phyloP scores from a whole-genome alignment of 2,797 vertebrate genomes.

The Hippocampus kuda region DNA sequence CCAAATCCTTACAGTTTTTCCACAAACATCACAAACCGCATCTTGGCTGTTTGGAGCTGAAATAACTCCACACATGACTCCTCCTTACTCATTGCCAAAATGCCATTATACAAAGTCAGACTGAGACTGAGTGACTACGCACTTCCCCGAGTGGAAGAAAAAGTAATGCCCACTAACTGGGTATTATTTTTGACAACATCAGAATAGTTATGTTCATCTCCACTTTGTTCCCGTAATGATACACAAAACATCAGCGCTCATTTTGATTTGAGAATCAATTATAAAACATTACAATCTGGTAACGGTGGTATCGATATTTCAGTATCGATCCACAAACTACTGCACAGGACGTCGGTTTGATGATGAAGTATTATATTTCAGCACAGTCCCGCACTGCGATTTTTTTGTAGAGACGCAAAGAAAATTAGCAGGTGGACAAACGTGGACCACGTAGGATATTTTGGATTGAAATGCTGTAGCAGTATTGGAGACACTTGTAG shows the following conservation, averaged over 20 bases:
- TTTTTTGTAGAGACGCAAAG: not conserved
- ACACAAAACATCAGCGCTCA: not conserved
- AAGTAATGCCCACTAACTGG: no score
- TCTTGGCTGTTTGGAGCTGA: no score
- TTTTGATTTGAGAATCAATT: not conserved
- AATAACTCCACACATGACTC: no score
- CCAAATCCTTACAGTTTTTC: no score
- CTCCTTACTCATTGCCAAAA: no score
- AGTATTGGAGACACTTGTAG: not conserved
- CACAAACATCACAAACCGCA: no score
- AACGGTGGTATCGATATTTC: not conserved
- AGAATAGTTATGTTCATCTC: no score
- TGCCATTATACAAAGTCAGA: no score
- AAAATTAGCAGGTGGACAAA: not conserved
- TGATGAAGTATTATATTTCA: not conserved
- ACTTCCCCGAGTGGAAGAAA: no score
- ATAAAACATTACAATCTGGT: not conserved
- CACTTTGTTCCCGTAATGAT: no score
- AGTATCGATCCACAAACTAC: not conserved
- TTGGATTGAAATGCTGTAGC: not conserved
- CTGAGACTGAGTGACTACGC: no score
- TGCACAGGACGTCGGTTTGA: not conserved
- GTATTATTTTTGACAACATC: no score
- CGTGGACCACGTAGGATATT: not conserved
- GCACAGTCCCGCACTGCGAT: not conserved